Percentiles rank a stretch among this genome's conserved stretches.
phyloP scores from a whole-genome alignment of 1,140 invertebrate genomes.

The Lamellibrachia luymesi region DNA sequence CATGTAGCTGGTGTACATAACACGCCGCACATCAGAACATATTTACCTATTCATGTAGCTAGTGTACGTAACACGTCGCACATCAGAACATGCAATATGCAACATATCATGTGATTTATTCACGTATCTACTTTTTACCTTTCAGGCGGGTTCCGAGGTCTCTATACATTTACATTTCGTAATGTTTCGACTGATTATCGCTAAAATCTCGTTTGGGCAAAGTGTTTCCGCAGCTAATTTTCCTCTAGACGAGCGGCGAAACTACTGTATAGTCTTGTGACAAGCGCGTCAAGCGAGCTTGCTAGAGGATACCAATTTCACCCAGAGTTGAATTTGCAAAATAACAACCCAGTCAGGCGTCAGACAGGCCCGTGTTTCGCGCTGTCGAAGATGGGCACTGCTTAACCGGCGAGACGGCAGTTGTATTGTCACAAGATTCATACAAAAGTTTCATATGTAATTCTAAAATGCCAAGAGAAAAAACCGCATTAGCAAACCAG shows the following conservation, averaged over 20 bases:
- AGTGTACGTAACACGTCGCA: not conserved
- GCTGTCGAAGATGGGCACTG: not conserved
- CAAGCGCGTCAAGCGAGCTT: not conserved
- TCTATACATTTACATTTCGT: not conserved
- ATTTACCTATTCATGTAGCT: too few species aligned
- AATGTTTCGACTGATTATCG: not conserved
- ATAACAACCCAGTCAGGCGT: not conserved
- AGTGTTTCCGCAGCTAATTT: not conserved
- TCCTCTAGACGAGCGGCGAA: not conserved
- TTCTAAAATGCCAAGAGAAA: conserved; percentile 4
- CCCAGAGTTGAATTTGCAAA: not conserved
- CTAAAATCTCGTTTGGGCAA: not conserved
- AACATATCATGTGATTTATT: not conserved
- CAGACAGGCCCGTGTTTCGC: not conserved
- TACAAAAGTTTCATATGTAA: not conserved
- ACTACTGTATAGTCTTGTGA: conserved; percentile 5
- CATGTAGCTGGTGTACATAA: not conserved
- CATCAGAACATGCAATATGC: not conserved
- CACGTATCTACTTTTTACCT: not conserved
- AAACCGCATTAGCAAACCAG: not conserved
- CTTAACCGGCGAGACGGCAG: not conserved
- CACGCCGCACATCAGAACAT: not conserved
- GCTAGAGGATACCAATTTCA: not conserved
- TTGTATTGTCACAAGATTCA: not conserved
- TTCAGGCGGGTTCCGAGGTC: not conserved